Base-by-base conservation (phyloP, 2,888 invertebrate species). In the Caenorhabditis uteleia region DNA sequence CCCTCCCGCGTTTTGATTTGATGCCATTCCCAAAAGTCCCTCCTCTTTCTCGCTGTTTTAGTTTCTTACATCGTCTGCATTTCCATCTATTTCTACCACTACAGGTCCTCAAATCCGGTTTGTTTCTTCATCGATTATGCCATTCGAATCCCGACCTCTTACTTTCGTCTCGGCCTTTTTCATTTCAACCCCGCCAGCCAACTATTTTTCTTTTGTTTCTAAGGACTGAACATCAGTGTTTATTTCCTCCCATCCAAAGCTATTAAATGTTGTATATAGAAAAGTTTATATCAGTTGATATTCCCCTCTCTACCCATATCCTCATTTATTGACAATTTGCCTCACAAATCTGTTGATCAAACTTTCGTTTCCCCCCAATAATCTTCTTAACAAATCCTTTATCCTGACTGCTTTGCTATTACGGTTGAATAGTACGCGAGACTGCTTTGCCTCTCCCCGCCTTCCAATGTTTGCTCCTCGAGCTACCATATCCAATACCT, bases 121-220 rank as follows among this genome's bases (percentile, higher is more conserved):
- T 38, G 59, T 57, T 65, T 51, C 65, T 54, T 51, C 55, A 51
- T 55, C 21, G 59, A 53, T 60, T 60, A 66, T 66, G 59, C 59
- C 66, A 66, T 60, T 46, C 51, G 55, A 49, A 66, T 66, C 66
- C 56, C 59, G 66, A 65, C 65, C 65, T 60, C 39, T n/a, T 42
- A n/a, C 50, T 29, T 27, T 20, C 40, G 14, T 29, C 33, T 31
- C 49, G 21, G 23, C 40, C 46, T 29, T 29, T 29, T 43, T 23
- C 21, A 23, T 45, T 20, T 23, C 45, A 40, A 20, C 12, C 21
- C n/a, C 25, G n/a, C 39, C 21, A 10, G 14, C 25, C 23, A 20
- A 23, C 40, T 3, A 12, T 23, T 14, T 29, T 40, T 26, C 26
- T 40, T 40, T 25, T 20, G 16, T 18, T 39, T 20, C 23, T 18